phyloP scores from a whole-genome alignment of 1,140 invertebrate species.

The Propsilocerus akamusi region DNA sequence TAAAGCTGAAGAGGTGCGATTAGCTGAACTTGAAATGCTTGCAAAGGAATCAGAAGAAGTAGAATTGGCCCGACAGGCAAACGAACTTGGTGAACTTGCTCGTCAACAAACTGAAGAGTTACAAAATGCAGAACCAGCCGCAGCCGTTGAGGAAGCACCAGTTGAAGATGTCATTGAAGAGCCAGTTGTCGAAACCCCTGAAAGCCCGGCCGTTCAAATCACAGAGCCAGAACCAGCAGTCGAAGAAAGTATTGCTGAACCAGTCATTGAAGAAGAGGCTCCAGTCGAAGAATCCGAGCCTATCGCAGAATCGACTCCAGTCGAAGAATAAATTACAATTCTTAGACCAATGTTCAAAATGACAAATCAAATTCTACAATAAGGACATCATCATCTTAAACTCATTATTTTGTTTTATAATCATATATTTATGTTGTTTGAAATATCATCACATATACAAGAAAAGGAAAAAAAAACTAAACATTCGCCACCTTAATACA shows the following conservation, averaged over 20 bases:
- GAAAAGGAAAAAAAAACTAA: too few relatives aligned
- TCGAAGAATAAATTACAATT: too few relatives aligned
- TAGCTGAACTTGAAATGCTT: conserved; percentile 31
- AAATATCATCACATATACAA: too few relatives aligned
- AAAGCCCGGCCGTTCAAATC: conserved; percentile 7
- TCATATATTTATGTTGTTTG: too few relatives aligned
- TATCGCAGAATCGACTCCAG: too few relatives aligned
- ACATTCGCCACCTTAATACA: too few relatives aligned
- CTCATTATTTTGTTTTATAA: too few relatives aligned
- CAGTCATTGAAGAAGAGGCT: conserved; percentile 11
- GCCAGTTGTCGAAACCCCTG: conserved; percentile 6
- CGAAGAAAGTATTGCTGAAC: conserved; percentile 14
- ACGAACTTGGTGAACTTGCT: conserved; percentile 34
- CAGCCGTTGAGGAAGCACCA: conserved; percentile 1
- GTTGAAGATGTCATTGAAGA: not conserved
- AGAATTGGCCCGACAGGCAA: conserved; percentile 33
- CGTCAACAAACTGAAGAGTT: conserved; percentile 30
- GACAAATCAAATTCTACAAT: too few relatives aligned
- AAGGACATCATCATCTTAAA: too few relatives aligned
- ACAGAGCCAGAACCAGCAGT: conserved; percentile 18
- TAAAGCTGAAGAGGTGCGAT: conserved; percentile 28
- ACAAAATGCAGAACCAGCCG: conserved; percentile 5
- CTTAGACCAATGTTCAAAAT: too few relatives aligned
- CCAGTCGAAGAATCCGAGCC: not conserved
- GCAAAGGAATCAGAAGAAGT: conserved; percentile 37